Evolutionary conservation across 1,140 invertebrate genomes (phyloP).

Genomic region (Helicorthomorpha holstii): DNA sequence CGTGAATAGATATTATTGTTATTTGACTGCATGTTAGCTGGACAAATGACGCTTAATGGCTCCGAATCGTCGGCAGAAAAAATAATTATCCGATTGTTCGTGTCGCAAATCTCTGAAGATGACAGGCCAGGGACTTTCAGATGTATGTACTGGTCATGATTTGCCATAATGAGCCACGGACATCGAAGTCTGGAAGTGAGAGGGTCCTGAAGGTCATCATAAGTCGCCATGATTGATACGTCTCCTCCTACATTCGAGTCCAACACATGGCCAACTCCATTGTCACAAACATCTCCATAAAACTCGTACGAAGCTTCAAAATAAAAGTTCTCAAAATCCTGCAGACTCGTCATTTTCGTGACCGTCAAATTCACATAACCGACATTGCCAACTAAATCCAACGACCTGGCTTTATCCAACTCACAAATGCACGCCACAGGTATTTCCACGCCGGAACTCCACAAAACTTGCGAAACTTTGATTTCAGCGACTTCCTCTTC

Average conservation of each 20-base stretch:
- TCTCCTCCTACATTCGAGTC: constrained; percentile 12
- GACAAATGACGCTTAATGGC: constrained; percentile 12
- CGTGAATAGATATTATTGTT: neutral
- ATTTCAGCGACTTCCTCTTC: neutral
- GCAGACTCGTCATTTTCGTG: constrained; percentile 54
- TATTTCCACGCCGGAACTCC: neutral
- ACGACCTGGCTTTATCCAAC: neutral
- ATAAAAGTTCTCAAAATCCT: constrained; percentile 47
- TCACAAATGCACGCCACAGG: constrained; percentile 2
- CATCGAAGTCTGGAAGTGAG: constrained; percentile 19
- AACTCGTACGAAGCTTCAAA: constrained; percentile 55
- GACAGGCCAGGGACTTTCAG: neutral
- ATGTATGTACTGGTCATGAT: neutral
- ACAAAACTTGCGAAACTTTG: neutral
- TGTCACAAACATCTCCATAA: constrained; percentile 20
- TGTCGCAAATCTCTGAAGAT: constrained; percentile 11
- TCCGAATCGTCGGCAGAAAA: constrained; percentile 12
- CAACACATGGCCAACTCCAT: constrained; percentile 5
- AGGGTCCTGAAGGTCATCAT: constrained; percentile 22
- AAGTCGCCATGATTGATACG: constrained; percentile 10
- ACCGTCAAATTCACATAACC: constrained; percentile 33
- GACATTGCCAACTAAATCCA: neutral
- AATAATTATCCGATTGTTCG: constrained; percentile 13
- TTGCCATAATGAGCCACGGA: constrained; percentile 5
- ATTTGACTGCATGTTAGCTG: neutral